These are phyloP conservation scores for Heliocidaris tuberculata DNA, from an alignment of 35 echinoderm and acorn worm species.

Conservation along the genomic window DNA sequence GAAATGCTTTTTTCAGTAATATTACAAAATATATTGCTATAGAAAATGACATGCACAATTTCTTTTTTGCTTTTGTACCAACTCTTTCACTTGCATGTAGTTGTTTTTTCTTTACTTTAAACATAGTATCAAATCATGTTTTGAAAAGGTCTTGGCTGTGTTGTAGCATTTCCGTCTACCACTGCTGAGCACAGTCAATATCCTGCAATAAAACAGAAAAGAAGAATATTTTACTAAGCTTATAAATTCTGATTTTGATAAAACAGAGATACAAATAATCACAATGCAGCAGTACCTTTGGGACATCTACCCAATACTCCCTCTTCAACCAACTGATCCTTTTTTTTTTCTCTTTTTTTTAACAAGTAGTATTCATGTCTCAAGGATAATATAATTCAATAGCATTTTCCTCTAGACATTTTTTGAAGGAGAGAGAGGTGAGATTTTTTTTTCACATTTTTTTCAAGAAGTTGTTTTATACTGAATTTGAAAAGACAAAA, in stretches of 20 bases:
- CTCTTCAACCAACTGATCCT: not conserved
- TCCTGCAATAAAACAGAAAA: conserved; percentile 7
- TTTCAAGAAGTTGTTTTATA: not conserved
- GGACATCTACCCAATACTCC: not conserved
- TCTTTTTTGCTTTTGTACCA: not conserved
- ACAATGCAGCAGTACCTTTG: not conserved
- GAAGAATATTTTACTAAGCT: not conserved
- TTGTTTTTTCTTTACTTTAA: not conserved
- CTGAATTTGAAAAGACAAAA: not conserved
- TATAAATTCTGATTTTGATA: too few species aligned
- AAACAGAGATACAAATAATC: too few species aligned
- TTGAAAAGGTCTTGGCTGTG: not conserved
- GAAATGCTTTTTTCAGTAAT: not conserved
- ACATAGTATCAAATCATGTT: not conserved
- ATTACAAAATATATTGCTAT: not conserved
- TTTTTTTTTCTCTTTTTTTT: not conserved
- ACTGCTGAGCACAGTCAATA: conserved; percentile 46
- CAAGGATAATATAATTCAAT: not conserved
- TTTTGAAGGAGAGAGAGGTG: not conserved
- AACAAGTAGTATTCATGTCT: not conserved
- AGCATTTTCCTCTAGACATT: not conserved
- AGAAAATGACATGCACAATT: not conserved
- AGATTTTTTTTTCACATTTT: not conserved
- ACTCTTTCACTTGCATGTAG: not conserved
- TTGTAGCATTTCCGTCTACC: not conserved